phyloP scores from a whole-genome alignment of 2,113 vertebrate genomes.

The Coptodon rendalli region DNA sequence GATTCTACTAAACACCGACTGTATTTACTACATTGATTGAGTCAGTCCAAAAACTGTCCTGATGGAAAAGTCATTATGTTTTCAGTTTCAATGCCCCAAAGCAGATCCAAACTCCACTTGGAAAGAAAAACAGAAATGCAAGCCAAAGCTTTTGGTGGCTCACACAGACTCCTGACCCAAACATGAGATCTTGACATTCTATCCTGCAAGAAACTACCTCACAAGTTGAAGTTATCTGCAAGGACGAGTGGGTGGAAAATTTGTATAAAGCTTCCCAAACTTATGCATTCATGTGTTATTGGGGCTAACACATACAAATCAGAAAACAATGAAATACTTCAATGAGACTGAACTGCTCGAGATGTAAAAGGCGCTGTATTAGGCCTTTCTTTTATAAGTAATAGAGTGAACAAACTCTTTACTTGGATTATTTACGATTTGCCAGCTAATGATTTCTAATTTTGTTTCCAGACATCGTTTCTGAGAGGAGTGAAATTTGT shows the following conservation, averaged over 20 bases:
- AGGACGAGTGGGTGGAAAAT: neutral
- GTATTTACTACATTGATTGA: neutral
- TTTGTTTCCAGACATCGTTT: conserved; percentile 67
- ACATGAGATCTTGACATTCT: rapidly evolving
- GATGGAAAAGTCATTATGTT: neutral
- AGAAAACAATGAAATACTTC: neutral
- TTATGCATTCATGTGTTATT: neutral
- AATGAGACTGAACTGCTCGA: neutral
- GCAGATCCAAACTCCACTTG: neutral
- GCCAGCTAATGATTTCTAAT: neutral
- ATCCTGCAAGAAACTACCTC: neutral
- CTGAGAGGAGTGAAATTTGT: conserved; percentile 80
- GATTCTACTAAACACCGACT: neutral
- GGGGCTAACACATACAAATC: neutral
- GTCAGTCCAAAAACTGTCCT: neutral
- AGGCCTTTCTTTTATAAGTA: neutral
- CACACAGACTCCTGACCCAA: neutral
- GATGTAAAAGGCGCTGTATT: neutral
- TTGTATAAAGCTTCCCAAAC: neutral
- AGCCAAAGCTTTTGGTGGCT: neutral
- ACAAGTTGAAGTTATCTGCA: neutral
- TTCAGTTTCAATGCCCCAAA: neutral
- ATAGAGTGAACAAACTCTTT: neutral
- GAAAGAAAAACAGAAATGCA: neutral
- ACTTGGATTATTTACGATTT: neutral